A percentile compares a stretch with the other conserved stretches of the same genome.
Conservation (phyloP, 2,113 vertebrate species). For the Martes martes region DNA sequence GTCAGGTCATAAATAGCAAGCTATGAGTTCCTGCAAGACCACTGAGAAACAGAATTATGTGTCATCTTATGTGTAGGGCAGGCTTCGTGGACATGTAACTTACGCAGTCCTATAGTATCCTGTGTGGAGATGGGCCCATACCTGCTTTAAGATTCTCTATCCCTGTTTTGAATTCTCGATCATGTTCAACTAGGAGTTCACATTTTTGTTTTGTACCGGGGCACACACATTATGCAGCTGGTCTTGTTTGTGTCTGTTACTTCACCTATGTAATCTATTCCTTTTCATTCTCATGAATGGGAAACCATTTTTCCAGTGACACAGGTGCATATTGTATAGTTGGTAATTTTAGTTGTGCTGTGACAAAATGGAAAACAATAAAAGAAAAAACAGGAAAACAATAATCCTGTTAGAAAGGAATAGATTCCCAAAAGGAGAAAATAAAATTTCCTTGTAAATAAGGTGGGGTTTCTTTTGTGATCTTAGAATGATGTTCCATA, state of each 20-base stretch:
- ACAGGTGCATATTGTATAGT: not conserved
- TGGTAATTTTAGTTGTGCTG: not conserved
- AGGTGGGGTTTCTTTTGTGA: not conserved
- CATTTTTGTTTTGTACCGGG: not conserved
- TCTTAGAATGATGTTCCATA: not conserved
- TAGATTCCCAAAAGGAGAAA: not conserved
- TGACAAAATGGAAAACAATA: not conserved
- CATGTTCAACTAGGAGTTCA: not conserved
- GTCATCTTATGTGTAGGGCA: not conserved
- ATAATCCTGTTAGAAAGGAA: not conserved
- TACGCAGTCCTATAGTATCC: not conserved
- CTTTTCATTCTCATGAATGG: not conserved
- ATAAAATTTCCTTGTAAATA: not conserved
- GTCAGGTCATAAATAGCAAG: not conserved
- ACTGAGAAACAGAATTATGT: not conserved
- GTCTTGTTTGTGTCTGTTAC: not conserved
- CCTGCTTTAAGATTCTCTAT: not conserved
- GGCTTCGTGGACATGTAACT: not conserved
- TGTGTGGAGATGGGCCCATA: not conserved
- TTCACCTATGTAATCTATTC: not conserved
- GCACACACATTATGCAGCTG: not conserved
- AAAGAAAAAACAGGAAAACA: not conserved
- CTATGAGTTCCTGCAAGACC: not conserved
- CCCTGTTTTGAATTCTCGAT: not conserved
- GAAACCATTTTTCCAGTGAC: not conserved